phyloP scores from a whole-genome alignment of 2,113 vertebrate species.

The Microtus montanus region DNA sequence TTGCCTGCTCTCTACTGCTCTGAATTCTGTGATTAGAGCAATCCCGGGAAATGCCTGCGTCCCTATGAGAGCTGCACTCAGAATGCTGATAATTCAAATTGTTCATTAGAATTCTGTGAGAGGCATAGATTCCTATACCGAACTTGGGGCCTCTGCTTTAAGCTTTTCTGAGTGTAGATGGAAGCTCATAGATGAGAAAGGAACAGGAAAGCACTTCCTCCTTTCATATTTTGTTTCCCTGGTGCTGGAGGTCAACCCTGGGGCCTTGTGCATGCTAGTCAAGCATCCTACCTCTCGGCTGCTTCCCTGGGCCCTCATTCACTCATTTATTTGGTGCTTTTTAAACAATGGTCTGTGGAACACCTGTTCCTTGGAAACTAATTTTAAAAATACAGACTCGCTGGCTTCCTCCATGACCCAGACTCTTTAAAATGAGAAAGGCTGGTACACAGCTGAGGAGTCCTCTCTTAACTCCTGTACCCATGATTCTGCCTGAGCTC shows the following conservation, averaged over 20 bases:
- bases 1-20: no score
- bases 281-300: background rate
- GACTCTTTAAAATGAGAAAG: background rate
- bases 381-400: background rate
- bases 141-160: background rate
- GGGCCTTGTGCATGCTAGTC: background rate
- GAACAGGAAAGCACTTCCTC: background rate
- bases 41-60: background rate
- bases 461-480: background rate
- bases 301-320: background rate
- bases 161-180: background rate
- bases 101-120: background rate
- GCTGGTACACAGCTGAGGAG: background rate
- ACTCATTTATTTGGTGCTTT: background rate
- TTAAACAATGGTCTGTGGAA: background rate
- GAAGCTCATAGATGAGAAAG: background rate
- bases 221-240: background rate
- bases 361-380: background rate
- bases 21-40: no score
- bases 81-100: background rate
- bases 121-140: background rate
- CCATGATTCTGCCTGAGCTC: background rate
- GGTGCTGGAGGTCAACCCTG: background rate
- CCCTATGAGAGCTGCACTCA: background rate
- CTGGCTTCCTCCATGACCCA: background rate